phyloP scores from a whole-genome alignment of 2,113 vertebrate species.

The Chaetops frenatus region DNA sequence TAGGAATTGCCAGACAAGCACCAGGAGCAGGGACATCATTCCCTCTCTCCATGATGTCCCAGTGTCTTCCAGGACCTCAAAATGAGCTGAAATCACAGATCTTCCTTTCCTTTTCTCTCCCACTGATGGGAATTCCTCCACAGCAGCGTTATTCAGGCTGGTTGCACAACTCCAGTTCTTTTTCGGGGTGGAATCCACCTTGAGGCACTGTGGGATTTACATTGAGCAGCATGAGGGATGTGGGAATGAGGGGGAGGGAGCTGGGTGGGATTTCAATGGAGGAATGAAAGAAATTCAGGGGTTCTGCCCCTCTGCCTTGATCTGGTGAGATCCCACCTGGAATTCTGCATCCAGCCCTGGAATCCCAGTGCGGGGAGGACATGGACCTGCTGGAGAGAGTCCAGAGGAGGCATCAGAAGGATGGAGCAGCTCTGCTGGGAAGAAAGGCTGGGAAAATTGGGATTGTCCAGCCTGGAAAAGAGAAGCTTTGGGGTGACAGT shows the following conservation, averaged over 20 bases:
- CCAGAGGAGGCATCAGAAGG: background rate
- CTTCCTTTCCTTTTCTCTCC: conserved; percentile 37
- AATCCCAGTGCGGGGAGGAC: background rate
- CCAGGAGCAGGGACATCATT: background rate
- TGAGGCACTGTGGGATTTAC: conserved; percentile 22
- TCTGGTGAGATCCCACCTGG: background rate
- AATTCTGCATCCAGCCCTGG: background rate
- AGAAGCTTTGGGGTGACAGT: too few species aligned
- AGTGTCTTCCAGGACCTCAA: background rate
- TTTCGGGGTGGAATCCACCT: background rate
- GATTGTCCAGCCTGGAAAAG: too few species aligned
- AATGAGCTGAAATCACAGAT: conserved; percentile 63
- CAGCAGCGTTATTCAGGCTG: conserved; percentile 58
- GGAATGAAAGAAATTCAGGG: background rate
- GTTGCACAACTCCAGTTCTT: conserved; percentile 54
- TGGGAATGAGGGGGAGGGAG: background rate
- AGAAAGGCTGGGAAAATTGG: too few species aligned
- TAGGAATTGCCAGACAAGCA: background rate
- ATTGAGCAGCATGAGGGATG: conserved; percentile 51
- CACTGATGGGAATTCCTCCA: conserved; percentile 71
- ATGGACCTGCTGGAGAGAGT: background rate
- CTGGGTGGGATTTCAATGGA: conserved; percentile 56
- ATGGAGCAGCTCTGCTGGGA: too few species aligned
- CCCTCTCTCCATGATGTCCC: conserved; percentile 18
- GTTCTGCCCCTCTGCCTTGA: background rate